Evolutionary conservation across 2,888 invertebrate species (phyloP), one percentile per base, ranked within the genome.

Genomic region (Drosophila sordidapex): DNA sequence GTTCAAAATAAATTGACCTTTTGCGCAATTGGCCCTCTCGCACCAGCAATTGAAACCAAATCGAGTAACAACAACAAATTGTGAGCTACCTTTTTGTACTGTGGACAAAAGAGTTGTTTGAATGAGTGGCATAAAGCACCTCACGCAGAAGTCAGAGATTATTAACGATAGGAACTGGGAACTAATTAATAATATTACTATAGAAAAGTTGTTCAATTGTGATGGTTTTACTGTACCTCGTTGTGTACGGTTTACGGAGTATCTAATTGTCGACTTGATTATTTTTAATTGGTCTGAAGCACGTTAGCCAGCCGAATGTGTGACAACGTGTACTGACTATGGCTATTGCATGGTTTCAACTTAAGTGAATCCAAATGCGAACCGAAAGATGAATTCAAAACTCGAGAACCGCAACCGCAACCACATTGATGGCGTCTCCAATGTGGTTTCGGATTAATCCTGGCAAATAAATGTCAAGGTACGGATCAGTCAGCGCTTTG

Each of bases 1-100:
- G 77, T 46, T 73, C 80, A 84, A 84, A 87, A 82, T 80, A 84
- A 84, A 82, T 82, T 87, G 84, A 82, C 87, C 87, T 87, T 84
- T 84, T 74, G 66, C 62, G 69, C 78, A 80, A 77, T 77, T 74
- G 74, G 43, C 64, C 61, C 57, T 29, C 62, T 40, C n/a, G 18
- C 29, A 13, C 27, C 15, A 58, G 43, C 76, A 69, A 29, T 64
- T 64, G 53, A 56, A 76, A 52, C 46, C 40, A 51, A 52, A 38
- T 31, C 57, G 25, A 31, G 60, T 25, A 54, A 56, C 43, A 73
- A 51, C 27, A 48, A 56, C 13, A 67, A 73, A 61, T 33, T 60
- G 60, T 38, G 10, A 52, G 58, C 31, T 13, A 56, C 18, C 46
- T 38, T 48, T 51, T 64, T 54, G 18, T 25, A 33, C 66, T 57